Percentiles rank a stretch among this genome's conserved stretches.
Evolutionary conservation across 2,113 vertebrate genomes (phyloP).

Genomic region (Taxidea taxus): DNA sequence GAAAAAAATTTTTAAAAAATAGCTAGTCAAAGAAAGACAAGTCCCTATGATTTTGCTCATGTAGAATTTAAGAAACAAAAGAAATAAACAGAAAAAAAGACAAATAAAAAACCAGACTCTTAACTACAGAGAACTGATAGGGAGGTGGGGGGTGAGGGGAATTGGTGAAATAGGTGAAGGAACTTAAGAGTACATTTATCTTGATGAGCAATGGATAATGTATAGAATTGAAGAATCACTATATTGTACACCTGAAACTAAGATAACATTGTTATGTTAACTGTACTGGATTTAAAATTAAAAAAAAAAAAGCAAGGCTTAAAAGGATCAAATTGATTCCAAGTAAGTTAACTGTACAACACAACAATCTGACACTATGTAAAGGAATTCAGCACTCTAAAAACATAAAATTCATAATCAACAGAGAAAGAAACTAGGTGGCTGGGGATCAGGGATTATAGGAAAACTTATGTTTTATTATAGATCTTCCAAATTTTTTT

Average conservation of each 20-base stretch:
- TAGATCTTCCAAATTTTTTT: background rate
- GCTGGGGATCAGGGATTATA: background rate
- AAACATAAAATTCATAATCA: background rate
- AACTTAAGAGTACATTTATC: background rate
- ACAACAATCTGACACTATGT: background rate
- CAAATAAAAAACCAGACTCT: background rate
- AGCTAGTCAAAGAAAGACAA: background rate
- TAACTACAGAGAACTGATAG: background rate
- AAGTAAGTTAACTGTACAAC: background rate
- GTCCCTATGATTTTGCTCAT: background rate
- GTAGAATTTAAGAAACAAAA: background rate
- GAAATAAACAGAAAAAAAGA: background rate
- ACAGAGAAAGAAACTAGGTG: background rate
- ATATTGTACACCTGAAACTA: background rate
- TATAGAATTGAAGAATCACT: background rate
- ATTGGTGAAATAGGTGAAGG: background rate
- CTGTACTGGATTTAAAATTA: background rate
- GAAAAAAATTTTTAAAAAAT: background rate
- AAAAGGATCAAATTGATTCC: background rate
- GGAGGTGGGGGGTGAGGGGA: too few relatives aligned
- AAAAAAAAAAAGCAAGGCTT: background rate
- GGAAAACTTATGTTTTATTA: background rate
- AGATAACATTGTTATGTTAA: background rate
- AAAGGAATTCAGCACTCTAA: background rate
- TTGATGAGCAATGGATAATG: background rate